These are phyloP conservation scores for Acipenser transmontanus DNA, from an alignment of 2,797 vertebrate genomes.

Conservation along the genomic window DNA sequence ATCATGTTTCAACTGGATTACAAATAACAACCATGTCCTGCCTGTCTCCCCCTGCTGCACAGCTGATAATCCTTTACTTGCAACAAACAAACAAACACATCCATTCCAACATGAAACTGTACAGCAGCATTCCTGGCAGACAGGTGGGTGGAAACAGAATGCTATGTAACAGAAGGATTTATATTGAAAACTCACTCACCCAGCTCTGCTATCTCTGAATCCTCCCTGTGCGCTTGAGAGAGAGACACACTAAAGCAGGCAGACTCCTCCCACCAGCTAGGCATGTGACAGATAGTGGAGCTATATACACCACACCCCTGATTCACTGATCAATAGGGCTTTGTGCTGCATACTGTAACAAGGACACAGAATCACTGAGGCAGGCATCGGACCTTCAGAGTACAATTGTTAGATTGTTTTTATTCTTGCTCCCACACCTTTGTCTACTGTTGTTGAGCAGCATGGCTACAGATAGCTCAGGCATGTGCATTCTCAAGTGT, in stretches of 20 bases:
- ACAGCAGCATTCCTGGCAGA: slow-evolving; percentile 22
- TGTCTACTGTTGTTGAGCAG: no score
- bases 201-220: slow-evolving; percentile 48
- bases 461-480: no score
- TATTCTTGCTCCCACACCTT: no score
- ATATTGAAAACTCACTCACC: slow-evolving; percentile 29
- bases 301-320: slow-evolving; percentile 51
- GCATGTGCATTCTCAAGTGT: no score
- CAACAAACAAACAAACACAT: background rate
- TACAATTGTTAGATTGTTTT: no score
- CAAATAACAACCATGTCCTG: no score
- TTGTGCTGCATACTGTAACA: slow-evolving; percentile 21
- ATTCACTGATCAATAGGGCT: slow-evolving; percentile 51
- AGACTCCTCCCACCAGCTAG: slow-evolving; percentile 44
- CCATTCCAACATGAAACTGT: background rate
- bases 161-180: slow-evolving; percentile 9
- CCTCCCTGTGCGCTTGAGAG: slow-evolving; percentile 55
- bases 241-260: slow-evolving; percentile 44
- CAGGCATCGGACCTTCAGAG: background rate
- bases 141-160: slow-evolving; percentile 15
- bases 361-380: background rate
- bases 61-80: no score
- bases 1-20: no score
- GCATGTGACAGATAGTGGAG: slow-evolving; percentile 50
- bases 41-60: no score